Conservation (phyloP, 2,888 invertebrate species). For the Drosophila rubida region DNA sequence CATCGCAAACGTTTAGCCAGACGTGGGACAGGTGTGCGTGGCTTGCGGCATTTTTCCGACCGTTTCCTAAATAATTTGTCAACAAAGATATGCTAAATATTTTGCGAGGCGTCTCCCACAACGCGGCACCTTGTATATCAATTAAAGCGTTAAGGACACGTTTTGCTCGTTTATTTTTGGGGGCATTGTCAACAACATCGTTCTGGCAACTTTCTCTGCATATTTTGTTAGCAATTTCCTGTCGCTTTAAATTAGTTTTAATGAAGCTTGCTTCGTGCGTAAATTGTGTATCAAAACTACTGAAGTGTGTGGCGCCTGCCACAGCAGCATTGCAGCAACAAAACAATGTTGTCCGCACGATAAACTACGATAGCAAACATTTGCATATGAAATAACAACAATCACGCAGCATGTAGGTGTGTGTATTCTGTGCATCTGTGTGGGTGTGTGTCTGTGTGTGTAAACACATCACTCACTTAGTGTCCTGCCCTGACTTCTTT, state of each 20-base stretch:
- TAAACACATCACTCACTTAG: slow-evolving; percentile 28
- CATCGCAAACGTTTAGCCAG: slow-evolving; percentile 5
- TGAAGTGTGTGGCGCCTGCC: slow-evolving; percentile 29
- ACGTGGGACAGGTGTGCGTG: slow-evolving; percentile 45
- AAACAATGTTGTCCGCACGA: slow-evolving; percentile 4
- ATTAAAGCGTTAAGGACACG: slow-evolving; percentile 68
- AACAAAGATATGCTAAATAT: slow-evolving; percentile 50
- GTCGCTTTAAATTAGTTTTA: slow-evolving; percentile 59
- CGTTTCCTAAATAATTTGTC: slow-evolving; percentile 47
- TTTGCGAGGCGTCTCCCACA: slow-evolving; percentile 12
- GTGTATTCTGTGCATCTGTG: background rate
- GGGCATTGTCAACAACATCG: slow-evolving; percentile 41
- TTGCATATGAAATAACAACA: slow-evolving; percentile 37
- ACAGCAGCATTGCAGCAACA: slow-evolving; percentile 22
- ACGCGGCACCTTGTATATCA: slow-evolving; percentile 52
- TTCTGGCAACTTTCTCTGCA: slow-evolving; percentile 39
- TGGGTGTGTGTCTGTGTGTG: slow-evolving; percentile 12
- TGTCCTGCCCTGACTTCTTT: slow-evolving; percentile 30
- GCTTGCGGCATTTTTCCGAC: slow-evolving; percentile 45
- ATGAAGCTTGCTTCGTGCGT: slow-evolving; percentile 55
- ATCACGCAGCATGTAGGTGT: slow-evolving; percentile 3
- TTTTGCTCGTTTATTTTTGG: slow-evolving; percentile 57
- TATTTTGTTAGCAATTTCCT: slow-evolving; percentile 60
- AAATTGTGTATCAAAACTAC: slow-evolving; percentile 18
- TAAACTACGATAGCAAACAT: slow-evolving; percentile 36